A percentile compares a stretch with the other conserved stretches of the same genome.
Evolutionary conservation across 2,797 vertebrate species (phyloP).

Genomic region (Pantherophis alleghaniensis): DNA sequence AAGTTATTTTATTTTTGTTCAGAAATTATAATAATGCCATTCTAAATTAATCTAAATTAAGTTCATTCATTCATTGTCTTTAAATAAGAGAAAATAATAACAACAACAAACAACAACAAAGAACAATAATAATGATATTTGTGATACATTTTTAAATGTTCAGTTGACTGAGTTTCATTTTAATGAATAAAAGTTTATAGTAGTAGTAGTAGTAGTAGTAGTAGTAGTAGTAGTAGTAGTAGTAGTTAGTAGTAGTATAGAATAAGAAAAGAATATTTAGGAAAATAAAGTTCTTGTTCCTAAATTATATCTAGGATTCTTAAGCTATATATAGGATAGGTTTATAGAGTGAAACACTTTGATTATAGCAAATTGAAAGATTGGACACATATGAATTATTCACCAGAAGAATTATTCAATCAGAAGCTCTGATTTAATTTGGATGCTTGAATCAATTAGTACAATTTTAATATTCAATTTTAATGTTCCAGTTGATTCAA

Average conservation of each 20-base stretch:
- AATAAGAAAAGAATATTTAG: background rate
- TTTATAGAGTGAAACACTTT: background rate
- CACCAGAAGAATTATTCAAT: background rate
- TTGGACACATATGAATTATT: background rate
- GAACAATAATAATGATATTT: too few relatives aligned
- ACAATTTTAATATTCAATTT: background rate
- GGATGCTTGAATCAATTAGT: background rate
- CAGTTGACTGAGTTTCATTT: too few relatives aligned
- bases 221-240: too few relatives aligned
- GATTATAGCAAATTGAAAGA: background rate
- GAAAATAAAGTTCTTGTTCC: background rate
- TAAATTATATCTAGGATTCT: background rate
- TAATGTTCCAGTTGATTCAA: background rate
- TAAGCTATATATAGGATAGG: background rate
- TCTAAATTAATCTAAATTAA: background rate
- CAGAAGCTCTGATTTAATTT: background rate
- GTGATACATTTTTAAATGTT: too few relatives aligned
- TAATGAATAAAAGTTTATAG: too few relatives aligned
- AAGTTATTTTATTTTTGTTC: background rate
- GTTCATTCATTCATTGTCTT: background rate
- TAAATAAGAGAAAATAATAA: background rate
- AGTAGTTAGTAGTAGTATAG: too few relatives aligned
- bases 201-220: too few relatives aligned
- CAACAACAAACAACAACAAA: too few relatives aligned
- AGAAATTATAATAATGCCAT: background rate